Conservation (phyloP, 2,113 vertebrate genomes). For the Corvus moneduloides region DNA sequence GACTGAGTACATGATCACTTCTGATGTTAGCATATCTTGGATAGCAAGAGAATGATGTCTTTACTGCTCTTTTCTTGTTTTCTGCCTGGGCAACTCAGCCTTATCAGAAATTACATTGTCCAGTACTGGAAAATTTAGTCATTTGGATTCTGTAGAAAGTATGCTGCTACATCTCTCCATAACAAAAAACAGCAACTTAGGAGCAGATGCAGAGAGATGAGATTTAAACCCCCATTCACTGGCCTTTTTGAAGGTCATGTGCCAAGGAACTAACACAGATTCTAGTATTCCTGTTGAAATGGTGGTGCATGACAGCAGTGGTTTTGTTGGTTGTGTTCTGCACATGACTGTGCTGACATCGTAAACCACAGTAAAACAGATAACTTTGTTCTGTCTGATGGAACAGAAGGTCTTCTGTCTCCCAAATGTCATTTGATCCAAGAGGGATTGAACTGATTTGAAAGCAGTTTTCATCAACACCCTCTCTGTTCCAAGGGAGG, state of each 20-base stretch:
- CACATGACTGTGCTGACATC: not conserved
- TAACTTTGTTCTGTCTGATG: not conserved
- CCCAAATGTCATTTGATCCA: not conserved
- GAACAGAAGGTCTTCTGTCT: slow-evolving; percentile 22
- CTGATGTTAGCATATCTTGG: not conserved
- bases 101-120: not conserved
- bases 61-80: not conserved
- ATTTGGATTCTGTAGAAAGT: not conserved
- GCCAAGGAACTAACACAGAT: not conserved
- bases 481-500: not conserved
- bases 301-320: not conserved
- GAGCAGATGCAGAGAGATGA: not conserved
- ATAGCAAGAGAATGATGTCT: not conserved
- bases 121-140: not conserved
- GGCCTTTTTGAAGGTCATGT: not conserved
- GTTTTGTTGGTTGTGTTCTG: not conserved
- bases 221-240: not conserved
- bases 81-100: not conserved
- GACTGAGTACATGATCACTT: not conserved
- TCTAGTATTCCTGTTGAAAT: not conserved
- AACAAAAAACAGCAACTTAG: not conserved
- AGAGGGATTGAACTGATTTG: not conserved
- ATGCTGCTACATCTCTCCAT: not conserved
- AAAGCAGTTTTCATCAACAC: slow-evolving; percentile 15
- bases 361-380: not conserved